Evolutionary conservation across 2,888 invertebrate genomes (phyloP).

Genomic region (Bellardia bayeri): DNA sequence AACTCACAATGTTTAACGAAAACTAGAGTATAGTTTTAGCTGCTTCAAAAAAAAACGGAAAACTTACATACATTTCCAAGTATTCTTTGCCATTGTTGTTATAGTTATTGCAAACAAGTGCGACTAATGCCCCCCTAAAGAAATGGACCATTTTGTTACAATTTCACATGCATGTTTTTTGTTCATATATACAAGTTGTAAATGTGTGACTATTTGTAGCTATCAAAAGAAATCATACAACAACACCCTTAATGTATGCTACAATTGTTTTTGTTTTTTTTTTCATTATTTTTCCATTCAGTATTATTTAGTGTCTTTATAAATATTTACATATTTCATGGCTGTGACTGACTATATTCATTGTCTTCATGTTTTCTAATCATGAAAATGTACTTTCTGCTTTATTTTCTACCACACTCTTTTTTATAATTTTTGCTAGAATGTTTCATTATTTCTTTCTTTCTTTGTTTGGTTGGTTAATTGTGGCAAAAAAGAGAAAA

Average conservation of each 20-base stretch:
- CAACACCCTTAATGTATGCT: constrained; percentile 55
- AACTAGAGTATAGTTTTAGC: constrained; percentile 49
- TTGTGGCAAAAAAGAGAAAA: constrained; percentile 4
- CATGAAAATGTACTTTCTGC: constrained; percentile 37
- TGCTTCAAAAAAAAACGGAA: not conserved
- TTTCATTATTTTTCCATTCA: not conserved
- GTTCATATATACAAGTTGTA: not conserved
- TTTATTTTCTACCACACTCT: not conserved
- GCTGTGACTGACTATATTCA: not conserved
- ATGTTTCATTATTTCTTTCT: not conserved
- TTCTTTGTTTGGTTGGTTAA: constrained; percentile 11
- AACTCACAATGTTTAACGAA: not conserved
- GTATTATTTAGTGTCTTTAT: constrained; percentile 25
- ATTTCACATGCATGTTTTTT: constrained; percentile 2
- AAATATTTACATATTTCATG: not conserved
- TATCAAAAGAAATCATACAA: constrained; percentile 40
- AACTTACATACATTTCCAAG: not conserved
- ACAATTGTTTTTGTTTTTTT: constrained; percentile 6
- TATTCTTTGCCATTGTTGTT: not conserved
- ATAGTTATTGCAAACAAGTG: constrained; percentile 3
- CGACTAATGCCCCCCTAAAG: constrained; percentile 41
- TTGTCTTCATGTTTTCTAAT: constrained; percentile 43
- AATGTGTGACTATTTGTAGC: constrained; percentile 21
- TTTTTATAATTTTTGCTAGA: not conserved
- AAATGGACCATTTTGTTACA: constrained; percentile 50